Evolutionary conservation across 2,113 vertebrate genomes (phyloP).

Genomic region (Gasterosteus nipponicus): DNA sequence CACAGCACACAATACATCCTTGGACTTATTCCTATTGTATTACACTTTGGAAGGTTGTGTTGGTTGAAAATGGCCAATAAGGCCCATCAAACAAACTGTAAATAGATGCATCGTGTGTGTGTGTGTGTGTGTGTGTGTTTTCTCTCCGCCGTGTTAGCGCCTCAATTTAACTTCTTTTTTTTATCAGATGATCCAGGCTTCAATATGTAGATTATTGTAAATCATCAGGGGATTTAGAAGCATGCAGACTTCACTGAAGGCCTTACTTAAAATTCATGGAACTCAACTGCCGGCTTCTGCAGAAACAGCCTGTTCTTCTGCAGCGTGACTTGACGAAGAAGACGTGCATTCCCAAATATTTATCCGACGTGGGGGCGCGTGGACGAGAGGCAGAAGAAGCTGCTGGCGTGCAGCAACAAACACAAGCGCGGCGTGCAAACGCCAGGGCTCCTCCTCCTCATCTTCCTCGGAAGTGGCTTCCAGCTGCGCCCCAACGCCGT

Average conservation of each 20-base stretch:
- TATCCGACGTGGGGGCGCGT: constrained; percentile 29
- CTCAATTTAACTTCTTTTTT: neutral
- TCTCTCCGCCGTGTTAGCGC: too few relatives aligned
- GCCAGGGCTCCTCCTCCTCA: constrained; percentile 9
- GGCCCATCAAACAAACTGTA: too few relatives aligned
- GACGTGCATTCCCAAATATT: constrained; percentile 39
- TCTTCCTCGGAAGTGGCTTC: constrained; percentile 12
- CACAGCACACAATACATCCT: neutral
- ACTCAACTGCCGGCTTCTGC: neutral
- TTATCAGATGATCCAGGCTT: constrained; percentile 10
- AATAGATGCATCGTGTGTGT: too few relatives aligned
- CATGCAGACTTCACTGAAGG: constrained; percentile 32
- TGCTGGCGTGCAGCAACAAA: constrained; percentile 21
- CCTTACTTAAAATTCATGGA: constrained; percentile 40
- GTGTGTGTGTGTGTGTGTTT: too few relatives aligned
- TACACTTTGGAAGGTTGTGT: neutral
- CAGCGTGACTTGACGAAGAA: constrained; percentile 30
- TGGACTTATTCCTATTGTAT: too few relatives aligned
- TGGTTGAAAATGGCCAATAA: neutral
- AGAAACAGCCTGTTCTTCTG: constrained; percentile 35
- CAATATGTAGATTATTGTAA: constrained; percentile 33
- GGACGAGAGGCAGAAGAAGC: constrained; percentile 43
- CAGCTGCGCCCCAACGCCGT: constrained; percentile 35
- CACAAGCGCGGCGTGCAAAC: constrained; percentile 5
- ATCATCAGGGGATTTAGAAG: constrained; percentile 25